Conservation (phyloP, 2,797 vertebrate genomes). For the Podarcis lilfordi region DNA sequence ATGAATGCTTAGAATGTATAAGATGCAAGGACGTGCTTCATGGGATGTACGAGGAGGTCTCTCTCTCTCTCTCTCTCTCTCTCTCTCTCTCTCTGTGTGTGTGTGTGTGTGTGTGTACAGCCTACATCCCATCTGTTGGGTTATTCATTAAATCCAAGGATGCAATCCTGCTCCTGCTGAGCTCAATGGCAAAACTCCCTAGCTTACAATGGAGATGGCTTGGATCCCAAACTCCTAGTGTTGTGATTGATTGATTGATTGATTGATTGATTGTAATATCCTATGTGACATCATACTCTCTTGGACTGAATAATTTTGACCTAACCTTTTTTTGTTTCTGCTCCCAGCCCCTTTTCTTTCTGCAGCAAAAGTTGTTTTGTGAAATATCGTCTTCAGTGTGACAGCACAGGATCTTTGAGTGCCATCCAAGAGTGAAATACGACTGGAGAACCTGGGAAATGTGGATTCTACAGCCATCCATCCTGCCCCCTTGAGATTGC, state of each 20-base stretch:
- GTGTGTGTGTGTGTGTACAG: background rate
- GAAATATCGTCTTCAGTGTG: background rate
- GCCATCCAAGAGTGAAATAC: background rate
- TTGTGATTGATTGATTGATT: background rate
- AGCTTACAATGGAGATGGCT: background rate
- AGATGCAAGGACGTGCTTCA: background rate
- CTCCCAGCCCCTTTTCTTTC: background rate
- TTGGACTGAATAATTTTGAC: background rate
- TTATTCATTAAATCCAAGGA: background rate
- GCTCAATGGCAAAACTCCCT: background rate
- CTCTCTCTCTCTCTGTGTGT: no score
- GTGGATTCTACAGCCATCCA: background rate
- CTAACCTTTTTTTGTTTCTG: background rate
- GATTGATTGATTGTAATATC: no score
- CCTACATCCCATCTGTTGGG: background rate
- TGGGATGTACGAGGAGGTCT: background rate
- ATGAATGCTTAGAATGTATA: background rate
- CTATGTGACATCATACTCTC: background rate
- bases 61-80: no score
- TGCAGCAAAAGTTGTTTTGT: background rate
- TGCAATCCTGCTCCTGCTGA: background rate
- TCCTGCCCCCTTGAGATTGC: background rate
- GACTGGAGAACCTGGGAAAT: background rate
- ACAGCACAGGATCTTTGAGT: background rate
- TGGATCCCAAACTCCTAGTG: background rate